Conservation (phyloP, 2,888 invertebrate species). For the Tetranychus truncatus region DNA sequence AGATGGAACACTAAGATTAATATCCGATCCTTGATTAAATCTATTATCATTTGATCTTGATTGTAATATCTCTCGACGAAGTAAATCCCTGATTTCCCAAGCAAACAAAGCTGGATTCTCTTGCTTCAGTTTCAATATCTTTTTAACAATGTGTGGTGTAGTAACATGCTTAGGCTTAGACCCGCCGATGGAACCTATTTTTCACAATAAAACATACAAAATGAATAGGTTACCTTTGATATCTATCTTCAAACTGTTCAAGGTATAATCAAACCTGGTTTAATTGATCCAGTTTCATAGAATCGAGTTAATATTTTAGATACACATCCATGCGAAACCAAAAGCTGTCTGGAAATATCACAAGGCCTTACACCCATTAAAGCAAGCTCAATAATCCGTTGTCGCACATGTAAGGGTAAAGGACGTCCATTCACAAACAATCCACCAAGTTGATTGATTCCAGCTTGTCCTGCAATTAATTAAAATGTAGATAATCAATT, state of each 20-base stretch:
- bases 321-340: constrained; percentile 91
- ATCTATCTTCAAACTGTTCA: not conserved
- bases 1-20: constrained; percentile 48
- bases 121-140: constrained; percentile 77
- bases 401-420: constrained; percentile 75
- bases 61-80: constrained; percentile 42
- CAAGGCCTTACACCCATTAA: constrained; percentile 84
- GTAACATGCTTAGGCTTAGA: constrained; percentile 55
- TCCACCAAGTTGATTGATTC: constrained; percentile 88
- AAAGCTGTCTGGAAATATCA: constrained; percentile 81
- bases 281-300: constrained; percentile 76
- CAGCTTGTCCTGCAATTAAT: constrained; percentile 59
- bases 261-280: constrained; percentile 46
- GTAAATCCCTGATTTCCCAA: constrained; percentile 81
- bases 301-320: constrained; percentile 88
- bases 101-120: constrained; percentile 92
- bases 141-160: constrained; percentile 82
- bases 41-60: not conserved
- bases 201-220: not conserved
- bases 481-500: not conserved
- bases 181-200: constrained; percentile 24
- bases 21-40: constrained; percentile 6
- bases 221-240: not conserved
- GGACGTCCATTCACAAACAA: constrained; percentile 96
- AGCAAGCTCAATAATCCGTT: constrained; percentile 82